A percentile compares a stretch with the other conserved stretches of the same genome.
These are phyloP conservation scores for Poecilia latipinna DNA, from an alignment of 2,113 vertebrate species.

Conservation along the genomic window DNA sequence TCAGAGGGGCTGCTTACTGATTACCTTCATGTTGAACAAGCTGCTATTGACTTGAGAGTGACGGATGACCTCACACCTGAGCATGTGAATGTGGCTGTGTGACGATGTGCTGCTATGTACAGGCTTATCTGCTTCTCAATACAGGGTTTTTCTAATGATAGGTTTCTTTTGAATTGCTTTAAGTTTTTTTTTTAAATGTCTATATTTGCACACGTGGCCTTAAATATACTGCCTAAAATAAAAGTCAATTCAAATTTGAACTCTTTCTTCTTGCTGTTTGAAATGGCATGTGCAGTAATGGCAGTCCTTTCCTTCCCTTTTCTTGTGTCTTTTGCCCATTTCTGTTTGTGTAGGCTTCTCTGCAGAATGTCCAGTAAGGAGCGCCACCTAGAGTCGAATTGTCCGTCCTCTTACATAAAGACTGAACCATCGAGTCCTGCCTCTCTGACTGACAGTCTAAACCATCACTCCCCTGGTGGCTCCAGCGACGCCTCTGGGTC, in stretches of 20 bases:
- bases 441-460: conserved; percentile 99
- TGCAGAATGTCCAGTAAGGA: conserved; percentile 99
- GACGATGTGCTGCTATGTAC: conserved; percentile 17
- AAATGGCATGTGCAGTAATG: conserved; percentile 24
- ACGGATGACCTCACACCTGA: conserved; percentile 82
- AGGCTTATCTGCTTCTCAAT: conserved; percentile 7
- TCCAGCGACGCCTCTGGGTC: conserved; percentile 99
- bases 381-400: conserved; percentile 99
- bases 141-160: conserved; percentile 6
- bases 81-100: conserved; percentile 48
- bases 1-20: conserved; percentile 89
- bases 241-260: not conserved
- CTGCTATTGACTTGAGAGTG: conserved; percentile 92
- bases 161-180: not conserved
- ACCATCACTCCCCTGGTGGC: conserved; percentile 98
- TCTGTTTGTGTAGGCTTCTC: conserved; percentile 88
- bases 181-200: not conserved
- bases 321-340: conserved; percentile 25
- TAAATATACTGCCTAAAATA: conserved; percentile 22
- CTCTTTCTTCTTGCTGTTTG: not conserved
- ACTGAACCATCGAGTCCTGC: conserved; percentile 99
- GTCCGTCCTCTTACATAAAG: conserved; percentile 99
- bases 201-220: not conserved
- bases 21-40: conserved; percentile 96
- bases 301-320: conserved; percentile 11